Evolutionary conservation across 2,888 invertebrate species (phyloP).

Genomic region (Dasypolia templi): DNA sequence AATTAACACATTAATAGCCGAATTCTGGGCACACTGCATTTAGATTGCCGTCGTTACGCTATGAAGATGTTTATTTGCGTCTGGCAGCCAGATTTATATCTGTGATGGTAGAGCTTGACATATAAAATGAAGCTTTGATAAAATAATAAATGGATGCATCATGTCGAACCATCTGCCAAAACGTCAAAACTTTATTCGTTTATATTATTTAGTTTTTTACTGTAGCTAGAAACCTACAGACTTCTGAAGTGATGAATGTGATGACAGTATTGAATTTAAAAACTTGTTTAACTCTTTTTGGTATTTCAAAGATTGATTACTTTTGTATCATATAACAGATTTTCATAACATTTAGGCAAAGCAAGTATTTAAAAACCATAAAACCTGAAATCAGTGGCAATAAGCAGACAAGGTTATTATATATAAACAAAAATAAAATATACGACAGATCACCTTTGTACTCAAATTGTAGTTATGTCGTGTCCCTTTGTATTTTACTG

Average conservation of each 20-base stretch:
- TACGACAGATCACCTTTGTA: too few relatives aligned
- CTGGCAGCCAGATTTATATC: slow-evolving; percentile 4
- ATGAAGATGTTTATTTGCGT: neutral
- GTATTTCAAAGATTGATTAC: neutral
- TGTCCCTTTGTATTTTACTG: too few relatives aligned
- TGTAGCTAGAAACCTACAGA: neutral
- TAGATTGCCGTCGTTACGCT: neutral
- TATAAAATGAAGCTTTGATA: neutral
- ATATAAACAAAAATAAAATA: too few relatives aligned
- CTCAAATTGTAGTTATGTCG: too few relatives aligned
- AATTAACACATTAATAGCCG: slow-evolving; percentile 46
- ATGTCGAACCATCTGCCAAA: slow-evolving; percentile 11
- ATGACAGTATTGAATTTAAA: neutral
- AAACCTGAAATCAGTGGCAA: neutral
- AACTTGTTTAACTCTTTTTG: neutral
- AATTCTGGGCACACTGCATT: neutral
- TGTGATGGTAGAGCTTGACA: neutral
- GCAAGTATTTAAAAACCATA: neutral
- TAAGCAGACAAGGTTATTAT: neutral
- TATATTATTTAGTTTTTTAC: neutral
- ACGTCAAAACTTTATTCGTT: neutral
- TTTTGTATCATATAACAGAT: neutral
- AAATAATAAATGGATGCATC: neutral
- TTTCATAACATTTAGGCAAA: neutral
- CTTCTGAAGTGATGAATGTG: neutral